Evolutionary conservation across 2,888 invertebrate genomes (phyloP).

Genomic region (Amblyteles armatorius): DNA sequence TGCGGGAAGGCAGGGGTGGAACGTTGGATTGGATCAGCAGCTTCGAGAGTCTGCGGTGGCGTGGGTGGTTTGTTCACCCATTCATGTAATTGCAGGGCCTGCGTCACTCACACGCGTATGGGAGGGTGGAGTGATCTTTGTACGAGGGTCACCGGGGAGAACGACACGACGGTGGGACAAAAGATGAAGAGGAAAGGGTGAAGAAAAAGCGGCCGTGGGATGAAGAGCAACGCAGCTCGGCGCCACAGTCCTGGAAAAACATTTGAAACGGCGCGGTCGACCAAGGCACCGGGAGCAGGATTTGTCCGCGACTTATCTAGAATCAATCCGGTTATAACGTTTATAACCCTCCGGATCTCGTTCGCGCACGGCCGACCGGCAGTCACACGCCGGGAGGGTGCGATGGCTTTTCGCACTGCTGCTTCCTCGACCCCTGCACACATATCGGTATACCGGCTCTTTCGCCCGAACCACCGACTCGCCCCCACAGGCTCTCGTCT

Average conservation of each 20-base stretch:
- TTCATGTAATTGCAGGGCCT: conserved; percentile 25
- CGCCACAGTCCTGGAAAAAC: conserved; percentile 76
- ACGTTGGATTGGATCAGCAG: conserved; percentile 40
- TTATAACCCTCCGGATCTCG: conserved; percentile 63
- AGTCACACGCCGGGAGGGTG: conserved; percentile 45
- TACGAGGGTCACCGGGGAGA: conserved; percentile 10
- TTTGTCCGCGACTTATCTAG: conserved; percentile 80
- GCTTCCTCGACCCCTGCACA: conserved; percentile 46
- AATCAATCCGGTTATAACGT: conserved; percentile 80
- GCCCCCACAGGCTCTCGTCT: conserved; percentile 36
- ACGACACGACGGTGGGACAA: not conserved
- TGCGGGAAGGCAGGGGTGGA: not conserved
- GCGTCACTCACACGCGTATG: conserved; percentile 26
- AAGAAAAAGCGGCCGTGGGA: not conserved
- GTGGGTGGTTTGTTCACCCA: conserved; percentile 40
- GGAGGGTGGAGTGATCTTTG: conserved; percentile 16
- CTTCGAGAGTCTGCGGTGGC: conserved; percentile 6
- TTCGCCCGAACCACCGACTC: conserved; percentile 33
- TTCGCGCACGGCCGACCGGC: conserved; percentile 26
- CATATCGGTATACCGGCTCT: conserved; percentile 51
- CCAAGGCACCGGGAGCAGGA: conserved; percentile 69
- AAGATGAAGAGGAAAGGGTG: conserved; percentile 23
- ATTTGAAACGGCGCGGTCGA: conserved; percentile 66
- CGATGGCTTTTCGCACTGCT: conserved; percentile 61
- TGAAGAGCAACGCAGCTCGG: conserved; percentile 56